Percentiles rank a stretch among this genome's conserved stretches.
These are phyloP conservation scores for Odontocolon sp. DNA, from an alignment of 2,888 invertebrate species.

Conservation along the genomic window DNA sequence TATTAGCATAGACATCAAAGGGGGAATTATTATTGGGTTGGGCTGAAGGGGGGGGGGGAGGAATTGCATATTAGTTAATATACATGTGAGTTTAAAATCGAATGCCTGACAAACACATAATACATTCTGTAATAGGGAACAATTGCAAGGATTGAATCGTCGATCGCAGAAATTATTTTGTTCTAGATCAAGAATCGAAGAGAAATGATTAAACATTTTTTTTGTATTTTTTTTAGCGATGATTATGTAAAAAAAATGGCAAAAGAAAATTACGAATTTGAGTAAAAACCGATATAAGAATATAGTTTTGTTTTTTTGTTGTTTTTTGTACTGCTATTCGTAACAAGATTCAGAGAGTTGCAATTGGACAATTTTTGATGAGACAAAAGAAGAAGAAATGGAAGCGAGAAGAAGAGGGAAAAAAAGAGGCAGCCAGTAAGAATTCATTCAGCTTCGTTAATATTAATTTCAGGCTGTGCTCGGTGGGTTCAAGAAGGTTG, in stretches of 20 bases:
- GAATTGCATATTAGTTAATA: neutral
- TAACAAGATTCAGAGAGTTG: too few species aligned
- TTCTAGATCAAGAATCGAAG: constrained; percentile 25
- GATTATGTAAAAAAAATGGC: too few species aligned
- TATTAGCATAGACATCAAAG: too few species aligned
- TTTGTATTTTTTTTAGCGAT: too few species aligned
- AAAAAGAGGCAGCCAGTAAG: constrained; percentile 42
- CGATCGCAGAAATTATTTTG: constrained; percentile 44
- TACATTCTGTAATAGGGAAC: constrained; percentile 7
- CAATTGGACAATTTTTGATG: neutral
- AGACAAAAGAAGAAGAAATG: constrained; percentile 22
- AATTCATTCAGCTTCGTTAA: constrained; percentile 64
- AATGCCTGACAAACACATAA: constrained; percentile 9
- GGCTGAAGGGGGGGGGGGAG: too few species aligned
- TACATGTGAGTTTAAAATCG: neutral
- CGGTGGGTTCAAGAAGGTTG: constrained; percentile 63
- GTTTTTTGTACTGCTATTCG: too few species aligned
- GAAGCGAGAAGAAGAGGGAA: constrained; percentile 2
- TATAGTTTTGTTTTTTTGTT: too few species aligned
- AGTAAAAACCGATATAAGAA: too few species aligned
- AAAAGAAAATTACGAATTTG: too few species aligned
- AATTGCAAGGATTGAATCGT: constrained; percentile 41
- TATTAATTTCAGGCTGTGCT: constrained; percentile 64
- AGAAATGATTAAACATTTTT: too few species aligned
- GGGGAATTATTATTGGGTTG: too few species aligned